Base-by-base conservation (phyloP, 2,797 vertebrate genomes). In the Anguilla obscura region DNA sequence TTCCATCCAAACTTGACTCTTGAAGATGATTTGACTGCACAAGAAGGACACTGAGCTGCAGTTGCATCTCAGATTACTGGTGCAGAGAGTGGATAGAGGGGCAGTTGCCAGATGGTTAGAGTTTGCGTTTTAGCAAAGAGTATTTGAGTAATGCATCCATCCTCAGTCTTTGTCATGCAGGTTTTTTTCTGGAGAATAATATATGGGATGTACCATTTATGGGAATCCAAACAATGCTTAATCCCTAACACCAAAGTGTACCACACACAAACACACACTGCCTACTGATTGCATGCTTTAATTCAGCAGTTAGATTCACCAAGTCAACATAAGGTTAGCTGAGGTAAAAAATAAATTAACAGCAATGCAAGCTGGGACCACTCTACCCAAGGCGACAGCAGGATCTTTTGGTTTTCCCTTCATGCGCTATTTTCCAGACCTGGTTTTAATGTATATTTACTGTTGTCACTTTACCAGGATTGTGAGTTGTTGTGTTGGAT, bases 61-160 rank as follows among this genome's bases (percentile, higher is more conserved):
- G 79, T 8, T 82, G 45, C 79, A 82, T 82, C 40, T 82, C 79
- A 50, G 79, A 82, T 82, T 82, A 82, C 79, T 8, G 18, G 40
- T 50, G 21, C 45, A 50, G 21, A 48, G 40, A 82, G 24, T 50
- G 40, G 24, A 33, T 14, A 18, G 12, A 58, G 14, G 16, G 16
- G 56, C 2, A 82, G 40, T 24, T 9, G 36, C 18, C 79, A 82
- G 79, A 82, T 48, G 45, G 45, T 8, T 45, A 82, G 79, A 33
- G 33, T 21, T 45, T 24, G 16, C 40, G 40, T 48, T 82, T 82
- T 50, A 50, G 45, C 45, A 6, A 40, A 80, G 79, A 21, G 7
- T 50, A 24, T 82, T 40, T 18, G 21, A 45, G 21, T 82, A 82
- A 82, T 82, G 40, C 45, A 50, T 82, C 45, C 12, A 45, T n/a